Conservation (phyloP, 2,888 invertebrate genomes). For the Linyphia triangularis region DNA sequence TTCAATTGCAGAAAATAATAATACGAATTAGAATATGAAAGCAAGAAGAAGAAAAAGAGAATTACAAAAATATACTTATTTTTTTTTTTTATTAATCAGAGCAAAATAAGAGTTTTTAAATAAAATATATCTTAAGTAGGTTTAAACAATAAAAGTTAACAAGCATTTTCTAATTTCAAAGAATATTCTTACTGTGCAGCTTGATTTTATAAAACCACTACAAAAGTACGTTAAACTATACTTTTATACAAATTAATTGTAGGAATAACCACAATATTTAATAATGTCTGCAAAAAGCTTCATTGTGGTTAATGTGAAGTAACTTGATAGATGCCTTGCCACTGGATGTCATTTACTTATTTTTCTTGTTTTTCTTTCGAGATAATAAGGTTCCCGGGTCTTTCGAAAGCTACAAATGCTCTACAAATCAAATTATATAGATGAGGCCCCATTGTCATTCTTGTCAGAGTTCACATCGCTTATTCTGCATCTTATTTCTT, state of each 20-base stretch:
- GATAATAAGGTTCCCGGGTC: background rate
- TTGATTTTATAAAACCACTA: no score
- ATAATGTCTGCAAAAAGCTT: background rate
- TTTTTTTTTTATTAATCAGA: no score
- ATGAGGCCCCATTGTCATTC: background rate
- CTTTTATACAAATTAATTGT: background rate
- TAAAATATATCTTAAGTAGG: no score
- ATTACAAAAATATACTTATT: no score
- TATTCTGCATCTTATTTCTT: background rate
- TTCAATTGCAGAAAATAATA: no score
- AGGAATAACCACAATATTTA: background rate
- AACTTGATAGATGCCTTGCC: background rate
- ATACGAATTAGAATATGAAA: no score
- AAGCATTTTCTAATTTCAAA: no score
- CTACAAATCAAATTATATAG: slow-evolving; percentile 19
- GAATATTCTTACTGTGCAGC: no score
- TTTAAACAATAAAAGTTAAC: no score
- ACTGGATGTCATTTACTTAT: background rate
- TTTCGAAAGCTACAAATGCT: background rate
- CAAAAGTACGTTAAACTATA: no score
- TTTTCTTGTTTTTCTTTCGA: background rate
- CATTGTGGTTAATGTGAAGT: background rate
- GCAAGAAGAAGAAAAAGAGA: no score
- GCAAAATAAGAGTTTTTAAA: no score
- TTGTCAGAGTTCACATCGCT: slow-evolving; percentile 18